A percentile compares a stretch with the other conserved stretches of the same genome.
These are phyloP conservation scores for Margarornis squamiger DNA, from an alignment of 2,797 vertebrate genomes.

Conservation along the genomic window DNA sequence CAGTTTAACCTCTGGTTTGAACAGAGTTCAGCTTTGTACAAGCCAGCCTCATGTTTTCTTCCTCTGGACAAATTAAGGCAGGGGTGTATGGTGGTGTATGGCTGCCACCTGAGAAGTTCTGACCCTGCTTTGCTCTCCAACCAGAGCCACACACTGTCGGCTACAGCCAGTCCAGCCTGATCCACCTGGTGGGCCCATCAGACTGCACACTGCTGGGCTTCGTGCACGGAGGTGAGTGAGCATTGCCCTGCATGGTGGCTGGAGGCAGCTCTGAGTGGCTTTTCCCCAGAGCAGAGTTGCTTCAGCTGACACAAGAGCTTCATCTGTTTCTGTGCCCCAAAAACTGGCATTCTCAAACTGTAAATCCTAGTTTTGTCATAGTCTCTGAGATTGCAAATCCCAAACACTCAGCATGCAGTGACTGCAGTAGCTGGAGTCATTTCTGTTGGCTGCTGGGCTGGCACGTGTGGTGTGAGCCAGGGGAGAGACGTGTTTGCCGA, in stretches of 20 bases:
- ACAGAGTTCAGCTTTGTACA: not conserved
- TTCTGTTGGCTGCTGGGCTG: not conserved
- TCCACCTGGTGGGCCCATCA: conserved; percentile 91
- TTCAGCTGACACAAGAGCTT: not conserved
- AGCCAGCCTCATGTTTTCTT: not conserved
- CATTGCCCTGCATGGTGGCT: rapidly evolving
- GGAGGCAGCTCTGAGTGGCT: not conserved
- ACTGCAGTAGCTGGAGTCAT: not conserved
- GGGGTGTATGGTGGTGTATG: rapidly evolving
- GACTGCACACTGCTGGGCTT: conserved; percentile 92
- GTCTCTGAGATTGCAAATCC: not conserved
- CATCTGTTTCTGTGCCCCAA: rapidly evolving
- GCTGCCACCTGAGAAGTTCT: not conserved
- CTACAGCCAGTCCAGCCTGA: conserved; percentile 94
- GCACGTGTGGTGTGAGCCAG: not conserved
- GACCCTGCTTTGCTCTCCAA: not conserved
- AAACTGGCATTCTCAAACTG: not conserved
- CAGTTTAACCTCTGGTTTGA: not conserved
- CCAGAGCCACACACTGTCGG: conserved; percentile 87
- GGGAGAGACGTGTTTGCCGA: not conserved
- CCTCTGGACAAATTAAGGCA: not conserved
- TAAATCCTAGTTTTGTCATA: not conserved
- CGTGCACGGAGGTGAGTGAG: conserved; percentile 89
- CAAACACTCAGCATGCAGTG: rapidly evolving
- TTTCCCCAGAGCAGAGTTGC: not conserved